These are phyloP conservation scores for Sanderia malayensis DNA, from an alignment of 30 jellyfish, hydroid and myxozoan genomes.

Conservation along the genomic window DNA sequence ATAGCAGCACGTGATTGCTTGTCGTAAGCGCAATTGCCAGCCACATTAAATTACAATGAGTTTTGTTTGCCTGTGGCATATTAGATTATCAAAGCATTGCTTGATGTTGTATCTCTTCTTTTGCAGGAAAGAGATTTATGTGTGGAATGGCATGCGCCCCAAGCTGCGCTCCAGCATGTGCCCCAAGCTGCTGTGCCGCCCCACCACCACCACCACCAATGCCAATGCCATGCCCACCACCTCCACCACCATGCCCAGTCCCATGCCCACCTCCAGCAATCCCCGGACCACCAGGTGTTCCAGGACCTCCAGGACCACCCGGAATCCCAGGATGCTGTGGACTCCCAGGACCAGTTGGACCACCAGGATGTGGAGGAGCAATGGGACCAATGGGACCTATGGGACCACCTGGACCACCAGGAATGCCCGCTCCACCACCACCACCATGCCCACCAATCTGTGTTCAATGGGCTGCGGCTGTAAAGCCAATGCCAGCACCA, in stretches of 20 bases:
- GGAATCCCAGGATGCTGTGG: conserved; percentile 97
- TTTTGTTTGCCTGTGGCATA: too few species aligned
- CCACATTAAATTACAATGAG: too few species aligned
- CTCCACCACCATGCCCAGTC: conserved; percentile 83
- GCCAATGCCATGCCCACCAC: conserved; percentile 66
- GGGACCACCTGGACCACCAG: conserved; percentile 99
- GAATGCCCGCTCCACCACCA: conserved; percentile 97
- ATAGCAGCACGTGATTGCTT: too few species aligned
- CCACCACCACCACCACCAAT: conserved; percentile 50
- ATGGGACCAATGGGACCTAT: conserved; percentile 81
- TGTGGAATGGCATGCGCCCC: conserved; percentile 90
- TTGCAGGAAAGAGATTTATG: conserved; percentile 58
- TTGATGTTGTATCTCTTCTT: too few species aligned
- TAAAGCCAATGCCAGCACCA: conserved; percentile 57
- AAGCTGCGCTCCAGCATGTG: conserved; percentile 76
- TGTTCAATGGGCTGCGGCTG: conserved; percentile 70
- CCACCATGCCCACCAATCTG: conserved; percentile 94
- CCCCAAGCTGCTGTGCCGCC: conserved; percentile 64
- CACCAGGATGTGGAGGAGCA: conserved; percentile 84
- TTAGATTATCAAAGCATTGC: too few species aligned
- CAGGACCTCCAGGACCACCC: conserved; percentile 95
- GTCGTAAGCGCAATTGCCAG: too few species aligned
- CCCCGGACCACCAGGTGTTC: conserved; percentile 93
- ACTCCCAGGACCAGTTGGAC: conserved; percentile 97
- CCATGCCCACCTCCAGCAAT: conserved; percentile 93